phyloP scores from a whole-genome alignment of 1,140 invertebrate species.

The Physella acuta region DNA sequence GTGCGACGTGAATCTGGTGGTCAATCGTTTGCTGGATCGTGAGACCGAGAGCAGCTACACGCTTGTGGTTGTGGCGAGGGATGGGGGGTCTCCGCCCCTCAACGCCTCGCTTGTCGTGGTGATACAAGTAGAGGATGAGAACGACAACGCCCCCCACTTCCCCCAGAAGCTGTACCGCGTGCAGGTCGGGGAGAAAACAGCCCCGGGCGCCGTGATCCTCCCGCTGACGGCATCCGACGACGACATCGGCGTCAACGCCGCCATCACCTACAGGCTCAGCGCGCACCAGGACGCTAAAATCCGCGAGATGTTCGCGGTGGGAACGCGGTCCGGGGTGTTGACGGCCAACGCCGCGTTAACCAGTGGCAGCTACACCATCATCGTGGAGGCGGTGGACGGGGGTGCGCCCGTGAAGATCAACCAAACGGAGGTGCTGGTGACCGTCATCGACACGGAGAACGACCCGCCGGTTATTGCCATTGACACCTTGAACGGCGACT shows the following conservation, averaged over 20 bases:
- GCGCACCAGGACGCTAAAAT: constrained; percentile 24
- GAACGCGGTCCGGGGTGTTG: constrained; percentile 35
- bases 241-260: constrained; percentile 90
- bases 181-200: constrained; percentile 69
- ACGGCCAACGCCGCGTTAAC: constrained; percentile 22
- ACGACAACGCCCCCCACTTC: constrained; percentile 53
- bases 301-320: constrained; percentile 36
- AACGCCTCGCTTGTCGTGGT: constrained; percentile 29
- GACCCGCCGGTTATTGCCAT: constrained; percentile 83
- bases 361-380: constrained; percentile 29
- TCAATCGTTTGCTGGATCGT: constrained; percentile 39
- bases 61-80: constrained; percentile 39
- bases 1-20: constrained; percentile 39
- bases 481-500: constrained; percentile 79
- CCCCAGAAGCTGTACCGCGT: constrained; percentile 71
- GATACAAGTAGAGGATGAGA: constrained; percentile 63
- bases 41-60: constrained; percentile 39
- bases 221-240: constrained; percentile 90
- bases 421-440: constrained; percentile 69
- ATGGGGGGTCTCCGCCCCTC: constrained; percentile 62
- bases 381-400: constrained; percentile 33
- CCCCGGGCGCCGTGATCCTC: constrained; percentile 78
- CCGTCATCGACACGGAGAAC: constrained; percentile 80
- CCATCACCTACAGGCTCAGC: constrained; percentile 83
- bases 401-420: constrained; percentile 22